A percentile compares a stretch with the other conserved stretches of the same genome.
These are phyloP conservation scores for Netelia virgata DNA, from an alignment of 2,888 invertebrate genomes.

Conservation along the genomic window DNA sequence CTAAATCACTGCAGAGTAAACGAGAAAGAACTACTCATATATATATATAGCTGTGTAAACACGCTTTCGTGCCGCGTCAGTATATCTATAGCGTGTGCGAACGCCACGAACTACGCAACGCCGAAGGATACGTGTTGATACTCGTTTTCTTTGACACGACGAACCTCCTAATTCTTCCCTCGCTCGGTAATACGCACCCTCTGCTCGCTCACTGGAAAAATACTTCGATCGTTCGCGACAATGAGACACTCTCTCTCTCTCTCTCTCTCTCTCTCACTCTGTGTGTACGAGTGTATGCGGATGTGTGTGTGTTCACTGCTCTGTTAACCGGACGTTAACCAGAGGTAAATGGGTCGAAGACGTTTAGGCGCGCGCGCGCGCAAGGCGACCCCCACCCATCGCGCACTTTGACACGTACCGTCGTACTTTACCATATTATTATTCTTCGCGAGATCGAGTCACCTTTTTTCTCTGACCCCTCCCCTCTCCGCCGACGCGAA, in stretches of 20 bases:
- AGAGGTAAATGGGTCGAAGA: conserved; percentile 65
- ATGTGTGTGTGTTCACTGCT: conserved; percentile 36
- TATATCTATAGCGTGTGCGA: not conserved
- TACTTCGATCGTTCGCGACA: conserved; percentile 16
- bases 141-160: not conserved
- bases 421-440: not conserved
- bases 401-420: not conserved
- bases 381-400: not conserved
- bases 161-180: not conserved
- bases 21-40: not conserved
- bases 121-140: not conserved
- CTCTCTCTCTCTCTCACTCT: too few relatives aligned
- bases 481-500: too few relatives aligned
- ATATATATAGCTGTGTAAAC: not conserved
- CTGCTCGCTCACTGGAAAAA: conserved; percentile 3
- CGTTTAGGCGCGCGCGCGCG: conserved; percentile 54
- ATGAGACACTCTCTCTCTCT: not conserved
- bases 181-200: not conserved
- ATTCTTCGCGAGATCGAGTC: not conserved
- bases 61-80: not conserved
- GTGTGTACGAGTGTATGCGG: not conserved
- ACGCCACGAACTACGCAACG: not conserved
- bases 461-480: not conserved
- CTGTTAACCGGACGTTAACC: conserved; percentile 64
- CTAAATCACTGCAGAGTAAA: not conserved